phyloP scores from a whole-genome alignment of 2,797 vertebrate species.

The Parauchenoglanis ngamensis region DNA sequence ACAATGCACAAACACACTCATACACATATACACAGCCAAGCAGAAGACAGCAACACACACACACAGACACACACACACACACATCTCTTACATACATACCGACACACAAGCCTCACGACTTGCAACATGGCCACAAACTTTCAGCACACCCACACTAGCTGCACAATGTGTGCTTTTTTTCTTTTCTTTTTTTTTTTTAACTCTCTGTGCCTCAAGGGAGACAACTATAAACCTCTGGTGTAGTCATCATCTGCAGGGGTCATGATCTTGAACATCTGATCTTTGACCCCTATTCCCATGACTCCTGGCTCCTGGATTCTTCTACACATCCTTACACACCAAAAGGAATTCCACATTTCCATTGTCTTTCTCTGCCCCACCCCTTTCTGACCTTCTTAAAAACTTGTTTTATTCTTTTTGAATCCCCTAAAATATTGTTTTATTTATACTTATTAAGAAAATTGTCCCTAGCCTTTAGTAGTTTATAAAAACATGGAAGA shows the following conservation, averaged over 20 bases:
- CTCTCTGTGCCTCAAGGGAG: neutral
- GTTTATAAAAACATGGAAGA: neutral
- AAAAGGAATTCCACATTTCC: neutral
- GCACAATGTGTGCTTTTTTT: neutral
- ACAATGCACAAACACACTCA: neutral
- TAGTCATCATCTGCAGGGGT: conserved; percentile 58
- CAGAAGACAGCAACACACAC: neutral
- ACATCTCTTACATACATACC: conserved; percentile 25
- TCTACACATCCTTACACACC: conserved; percentile 15
- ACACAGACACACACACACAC: neutral
- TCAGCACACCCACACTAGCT: neutral
- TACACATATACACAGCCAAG: too few relatives aligned
- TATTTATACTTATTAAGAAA: neutral
- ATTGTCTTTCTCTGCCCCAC: neutral
- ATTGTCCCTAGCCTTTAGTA: neutral
- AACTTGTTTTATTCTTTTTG: neutral
- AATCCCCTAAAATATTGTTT: neutral
- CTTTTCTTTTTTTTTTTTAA: conserved; percentile 17
- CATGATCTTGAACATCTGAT: conserved; percentile 67
- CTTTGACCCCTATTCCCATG: conserved; percentile 56
- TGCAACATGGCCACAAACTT: neutral
- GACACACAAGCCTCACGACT: neutral
- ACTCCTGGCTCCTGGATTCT: conserved; percentile 40
- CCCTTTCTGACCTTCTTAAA: neutral
- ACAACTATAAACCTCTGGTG: conserved; percentile 69